Percentiles rank a stretch among this genome's conserved stretches.
Conservation (phyloP, 1,140 invertebrate genomes). For the Heliothis subflexa region DNA sequence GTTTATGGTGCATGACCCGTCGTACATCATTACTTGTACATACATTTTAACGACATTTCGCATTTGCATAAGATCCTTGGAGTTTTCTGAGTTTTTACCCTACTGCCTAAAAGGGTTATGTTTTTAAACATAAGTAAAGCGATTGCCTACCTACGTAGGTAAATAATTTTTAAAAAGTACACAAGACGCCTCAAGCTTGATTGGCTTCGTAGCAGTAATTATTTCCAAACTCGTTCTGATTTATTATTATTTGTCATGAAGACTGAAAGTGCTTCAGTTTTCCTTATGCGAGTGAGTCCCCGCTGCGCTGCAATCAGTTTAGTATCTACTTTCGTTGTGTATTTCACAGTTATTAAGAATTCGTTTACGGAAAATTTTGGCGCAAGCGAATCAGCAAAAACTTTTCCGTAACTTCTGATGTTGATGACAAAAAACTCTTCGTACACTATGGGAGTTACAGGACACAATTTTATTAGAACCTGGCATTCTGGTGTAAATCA, state of each 20-base stretch:
- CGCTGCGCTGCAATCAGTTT: background rate
- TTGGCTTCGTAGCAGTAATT: background rate
- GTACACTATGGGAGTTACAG: no score
- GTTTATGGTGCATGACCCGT: conserved; percentile 32
- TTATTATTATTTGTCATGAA: background rate
- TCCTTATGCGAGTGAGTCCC: background rate
- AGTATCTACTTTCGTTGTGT: background rate
- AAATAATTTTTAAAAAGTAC: no score
- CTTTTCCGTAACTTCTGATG: no score
- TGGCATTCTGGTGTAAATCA: no score
- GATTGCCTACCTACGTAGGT: no score
- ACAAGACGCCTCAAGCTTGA: no score
- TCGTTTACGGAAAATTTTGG: background rate
- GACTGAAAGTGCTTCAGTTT: background rate
- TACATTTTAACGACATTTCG: conserved; percentile 27
- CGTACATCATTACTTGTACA: conserved; percentile 2
- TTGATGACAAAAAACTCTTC: no score
- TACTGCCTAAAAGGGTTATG: no score
- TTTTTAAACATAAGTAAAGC: no score
- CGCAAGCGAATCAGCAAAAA: background rate
- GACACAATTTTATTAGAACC: no score
- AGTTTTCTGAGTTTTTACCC: background rate
- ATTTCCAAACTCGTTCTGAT: background rate
- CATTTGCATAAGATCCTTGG: background rate
- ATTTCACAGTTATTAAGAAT: background rate